Evolutionary conservation across 2,113 vertebrate genomes (phyloP), one percentile per base, ranked within the genome.

Genomic region (Mixornis gularis): DNA sequence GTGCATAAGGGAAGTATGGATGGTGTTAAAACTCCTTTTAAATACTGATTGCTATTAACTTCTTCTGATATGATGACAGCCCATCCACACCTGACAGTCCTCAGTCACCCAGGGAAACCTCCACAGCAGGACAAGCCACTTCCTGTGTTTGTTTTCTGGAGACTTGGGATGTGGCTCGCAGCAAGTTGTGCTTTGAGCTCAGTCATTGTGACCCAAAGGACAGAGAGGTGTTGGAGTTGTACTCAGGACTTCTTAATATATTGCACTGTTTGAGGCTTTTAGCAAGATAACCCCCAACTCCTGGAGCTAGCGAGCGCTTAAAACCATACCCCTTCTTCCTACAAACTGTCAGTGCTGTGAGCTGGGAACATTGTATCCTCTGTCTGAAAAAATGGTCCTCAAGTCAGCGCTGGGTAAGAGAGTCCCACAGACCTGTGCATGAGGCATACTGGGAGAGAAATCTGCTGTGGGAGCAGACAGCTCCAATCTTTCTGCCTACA

Each of bases 1-100:
- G 36, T 16, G 56, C 1, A 3, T 32, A 52, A 48, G 44, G 48
- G 27, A 41, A 68, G 9, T 10, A 30, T 10, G 41, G 53, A 62
- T 64, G 48, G 36, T 52, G 36, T 76, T 79, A 71, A 64, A 79
- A n/a, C 36, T 80, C 38, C 41, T 70, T 76, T 77, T 24, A 83
- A 34, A 21, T 78, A 40, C 32, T 85, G 51, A 63, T 86, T 92
- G 60, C 79, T 82, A 29, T 76, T 82, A 76, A 77, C 59, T 69
- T 38, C n/a, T 87, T 79, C 49, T 49, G 56, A 64, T 68, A 56
- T 49, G 52, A 38, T 68, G 56, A 56, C 52, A 72, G 52, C 26
- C 68, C 36, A 68, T 55, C 52, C 64, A 60, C 26, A 92, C 34
- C 56, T 84, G 64, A n/a, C 52, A 87, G 11, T 66, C 18, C 66